Evolutionary conservation across 2,888 invertebrate genomes (phyloP).

Genomic region (Thymelicus lineola): DNA sequence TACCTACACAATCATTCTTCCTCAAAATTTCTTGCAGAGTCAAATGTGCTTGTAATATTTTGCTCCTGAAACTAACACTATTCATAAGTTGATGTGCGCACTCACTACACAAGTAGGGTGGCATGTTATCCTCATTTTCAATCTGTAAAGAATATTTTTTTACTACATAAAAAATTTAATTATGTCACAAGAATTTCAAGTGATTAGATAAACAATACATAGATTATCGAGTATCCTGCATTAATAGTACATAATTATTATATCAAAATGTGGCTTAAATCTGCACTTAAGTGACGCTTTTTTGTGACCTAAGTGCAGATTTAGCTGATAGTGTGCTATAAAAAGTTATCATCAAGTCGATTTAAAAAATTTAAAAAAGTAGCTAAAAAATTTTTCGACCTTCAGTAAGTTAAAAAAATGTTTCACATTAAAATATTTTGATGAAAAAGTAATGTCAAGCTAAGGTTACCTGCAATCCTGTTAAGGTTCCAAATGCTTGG

Average conservation of each 20-base stretch:
- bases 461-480: neutral
- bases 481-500: neutral
- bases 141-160: slow-evolving; percentile 1
- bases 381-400: too few species aligned
- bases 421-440: too few species aligned
- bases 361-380: too few species aligned
- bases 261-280: too few species aligned
- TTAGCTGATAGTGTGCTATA: too few species aligned
- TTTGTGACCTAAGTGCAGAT: too few species aligned
- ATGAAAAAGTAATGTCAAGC: too few species aligned
- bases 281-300: too few species aligned
- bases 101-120: slow-evolving; percentile 3
- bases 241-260: too few species aligned
- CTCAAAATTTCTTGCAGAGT: neutral
- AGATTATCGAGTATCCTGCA: too few species aligned
- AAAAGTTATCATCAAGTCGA: too few species aligned
- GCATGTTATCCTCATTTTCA: neutral
- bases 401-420: too few species aligned
- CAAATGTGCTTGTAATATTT: neutral
- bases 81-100: slow-evolving; percentile 7
- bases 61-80: neutral
- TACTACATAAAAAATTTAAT: neutral
- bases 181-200: neutral
- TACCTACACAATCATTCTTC: neutral
- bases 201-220: neutral